Conservation (phyloP, 2,888 invertebrate genomes). For the Diadegma fenestrale region DNA sequence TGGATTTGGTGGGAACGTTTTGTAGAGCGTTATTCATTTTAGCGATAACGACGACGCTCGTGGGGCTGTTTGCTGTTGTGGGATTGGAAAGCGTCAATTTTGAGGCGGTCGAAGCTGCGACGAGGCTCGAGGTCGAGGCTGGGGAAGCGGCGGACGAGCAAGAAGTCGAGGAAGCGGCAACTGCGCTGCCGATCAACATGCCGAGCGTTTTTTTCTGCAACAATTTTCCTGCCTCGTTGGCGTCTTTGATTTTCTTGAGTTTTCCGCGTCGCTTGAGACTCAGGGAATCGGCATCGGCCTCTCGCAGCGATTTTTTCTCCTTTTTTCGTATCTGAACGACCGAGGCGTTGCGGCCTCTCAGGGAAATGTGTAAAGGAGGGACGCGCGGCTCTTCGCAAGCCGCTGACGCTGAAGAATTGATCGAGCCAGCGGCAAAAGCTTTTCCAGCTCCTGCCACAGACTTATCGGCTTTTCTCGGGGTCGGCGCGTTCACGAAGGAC, state of each 20-base stretch:
- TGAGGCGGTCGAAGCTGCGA: constrained; percentile 74
- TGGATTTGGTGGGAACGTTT: constrained; percentile 80
- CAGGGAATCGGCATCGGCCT: constrained; percentile 83
- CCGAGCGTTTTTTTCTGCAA: constrained; percentile 83
- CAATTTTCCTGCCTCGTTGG: constrained; percentile 81
- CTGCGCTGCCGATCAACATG: constrained; percentile 78
- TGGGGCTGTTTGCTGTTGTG: constrained; percentile 80
- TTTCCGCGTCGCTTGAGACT: constrained; percentile 84
- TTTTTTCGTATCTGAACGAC: constrained; percentile 93
- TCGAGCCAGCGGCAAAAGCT: constrained; percentile 84
- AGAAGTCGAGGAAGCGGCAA: constrained; percentile 8
- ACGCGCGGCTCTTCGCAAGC: constrained; percentile 91
- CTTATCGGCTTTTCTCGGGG: constrained; percentile 84
- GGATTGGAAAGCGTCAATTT: constrained; percentile 82
- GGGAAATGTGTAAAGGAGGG: constrained; percentile 94
- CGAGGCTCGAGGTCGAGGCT: neutral
- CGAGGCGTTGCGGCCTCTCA: constrained; percentile 92
- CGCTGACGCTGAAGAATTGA: constrained; percentile 74
- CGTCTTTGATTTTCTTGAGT: constrained; percentile 86
- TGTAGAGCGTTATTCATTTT: constrained; percentile 82
- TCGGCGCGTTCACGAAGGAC: constrained; percentile 88
- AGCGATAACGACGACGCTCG: constrained; percentile 72
- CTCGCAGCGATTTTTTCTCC: constrained; percentile 87
- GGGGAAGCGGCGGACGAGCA: neutral
- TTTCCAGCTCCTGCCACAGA: constrained; percentile 83